Evolutionary conservation across 1,140 invertebrate species (phyloP).

Genomic region (Cotesia typhae): DNA sequence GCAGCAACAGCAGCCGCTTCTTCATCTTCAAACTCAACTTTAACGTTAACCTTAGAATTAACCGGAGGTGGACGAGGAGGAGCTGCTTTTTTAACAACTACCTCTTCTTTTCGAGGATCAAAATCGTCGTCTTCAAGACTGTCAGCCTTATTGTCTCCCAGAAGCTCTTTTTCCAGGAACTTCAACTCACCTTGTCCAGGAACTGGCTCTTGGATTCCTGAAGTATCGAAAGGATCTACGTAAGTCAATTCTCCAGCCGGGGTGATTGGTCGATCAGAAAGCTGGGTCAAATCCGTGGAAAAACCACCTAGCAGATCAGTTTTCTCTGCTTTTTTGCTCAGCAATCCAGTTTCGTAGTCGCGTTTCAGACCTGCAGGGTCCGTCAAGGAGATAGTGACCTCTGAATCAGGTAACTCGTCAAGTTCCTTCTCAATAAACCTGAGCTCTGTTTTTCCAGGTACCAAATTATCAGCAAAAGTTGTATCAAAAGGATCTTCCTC

Average conservation of each 20-base stretch:
- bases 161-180: slow-evolving; percentile 79
- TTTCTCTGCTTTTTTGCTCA: slow-evolving; percentile 44
- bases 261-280: slow-evolving; percentile 74
- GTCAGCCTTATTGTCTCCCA: slow-evolving; percentile 58
- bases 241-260: slow-evolving; percentile 71
- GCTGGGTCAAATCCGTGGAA: slow-evolving; percentile 75
- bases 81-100: slow-evolving; percentile 17
- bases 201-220: slow-evolving; percentile 74
- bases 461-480: slow-evolving; percentile 79
- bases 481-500: slow-evolving; percentile 86
- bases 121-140: slow-evolving; percentile 70
- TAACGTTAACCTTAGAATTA: slow-evolving; percentile 30
- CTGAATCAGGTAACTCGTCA: slow-evolving; percentile 57
- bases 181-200: slow-evolving; percentile 82
- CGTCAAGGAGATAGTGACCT: slow-evolving; percentile 59
- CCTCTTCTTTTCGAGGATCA: slow-evolving; percentile 72
- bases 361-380: slow-evolving; percentile 66
- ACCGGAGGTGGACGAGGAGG: slow-evolving; percentile 9
- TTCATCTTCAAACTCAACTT: slow-evolving; percentile 55
- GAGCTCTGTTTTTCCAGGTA: slow-evolving; percentile 74
- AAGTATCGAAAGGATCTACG: slow-evolving; percentile 87
- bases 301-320: slow-evolving; percentile 78
- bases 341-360: slow-evolving; percentile 59
- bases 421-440: slow-evolving; percentile 73
- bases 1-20: slow-evolving; percentile 52